A percentile compares a stretch with the other conserved stretches of the same genome.
Conservation (phyloP, 2,888 invertebrate species). For the Coelogynopora nodosa region DNA sequence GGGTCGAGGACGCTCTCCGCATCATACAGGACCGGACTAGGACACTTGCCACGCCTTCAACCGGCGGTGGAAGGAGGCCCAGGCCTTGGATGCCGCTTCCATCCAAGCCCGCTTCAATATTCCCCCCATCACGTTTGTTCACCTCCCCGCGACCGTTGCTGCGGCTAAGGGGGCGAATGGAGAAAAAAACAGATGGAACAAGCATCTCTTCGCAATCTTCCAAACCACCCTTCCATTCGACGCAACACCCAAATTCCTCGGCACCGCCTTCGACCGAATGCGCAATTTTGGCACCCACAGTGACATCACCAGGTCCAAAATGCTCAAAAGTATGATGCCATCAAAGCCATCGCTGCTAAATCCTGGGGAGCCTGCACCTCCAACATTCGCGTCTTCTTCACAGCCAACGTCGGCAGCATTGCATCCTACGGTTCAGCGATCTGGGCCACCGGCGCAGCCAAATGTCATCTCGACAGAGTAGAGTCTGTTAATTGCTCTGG, state of each 20-base stretch:
- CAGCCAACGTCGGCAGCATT: not conserved
- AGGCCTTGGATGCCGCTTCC: not conserved
- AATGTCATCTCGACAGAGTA: not conserved
- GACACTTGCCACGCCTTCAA: not conserved
- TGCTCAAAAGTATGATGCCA: not conserved
- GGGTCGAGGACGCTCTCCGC: not conserved
- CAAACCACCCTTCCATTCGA: not conserved
- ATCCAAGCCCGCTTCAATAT: not conserved
- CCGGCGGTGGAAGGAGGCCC: not conserved
- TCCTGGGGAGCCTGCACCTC: not conserved
- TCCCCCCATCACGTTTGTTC: no score
- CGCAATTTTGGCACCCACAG: not conserved
- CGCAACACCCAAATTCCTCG: not conserved
- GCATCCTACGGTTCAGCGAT: not conserved
- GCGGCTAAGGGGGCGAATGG: no score
- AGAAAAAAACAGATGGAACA: no score
- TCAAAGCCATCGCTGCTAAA: not conserved
- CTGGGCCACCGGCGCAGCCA: not conserved
- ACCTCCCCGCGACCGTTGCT: no score
- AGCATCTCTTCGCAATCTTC: not conserved
- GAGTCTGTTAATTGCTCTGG: not conserved
- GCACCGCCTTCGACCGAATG: not conserved
- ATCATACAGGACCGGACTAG: not conserved
- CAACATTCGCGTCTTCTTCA: not conserved
- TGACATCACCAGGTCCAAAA: not conserved